Conservation (phyloP, 2,797 vertebrate species). For the Rousettus madagascariensis region DNA sequence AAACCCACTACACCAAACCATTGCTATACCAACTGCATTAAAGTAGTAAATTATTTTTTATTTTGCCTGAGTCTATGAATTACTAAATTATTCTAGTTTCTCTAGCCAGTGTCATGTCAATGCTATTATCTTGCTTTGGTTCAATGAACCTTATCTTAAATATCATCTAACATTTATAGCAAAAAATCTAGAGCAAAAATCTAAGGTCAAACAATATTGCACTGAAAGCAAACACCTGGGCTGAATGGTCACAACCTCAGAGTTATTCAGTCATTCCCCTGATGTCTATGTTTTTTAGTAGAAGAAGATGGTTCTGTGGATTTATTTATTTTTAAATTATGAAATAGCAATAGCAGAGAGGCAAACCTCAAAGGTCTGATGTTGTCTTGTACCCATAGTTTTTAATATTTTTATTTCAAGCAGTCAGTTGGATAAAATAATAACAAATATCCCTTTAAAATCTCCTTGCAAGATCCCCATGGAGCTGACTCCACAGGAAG, state of each 20-base stretch:
- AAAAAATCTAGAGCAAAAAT: background rate
- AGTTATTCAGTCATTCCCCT: background rate
- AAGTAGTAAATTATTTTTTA: conserved; percentile 23
- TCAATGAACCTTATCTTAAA: background rate
- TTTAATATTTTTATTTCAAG: conserved; percentile 6
- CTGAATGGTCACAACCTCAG: background rate
- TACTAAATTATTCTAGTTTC: background rate
- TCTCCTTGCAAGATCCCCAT: background rate
- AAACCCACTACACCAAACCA: background rate
- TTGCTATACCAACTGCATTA: background rate
- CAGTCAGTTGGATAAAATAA: conserved; percentile 1
- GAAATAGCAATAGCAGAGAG: background rate
- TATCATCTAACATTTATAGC: background rate
- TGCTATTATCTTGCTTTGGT: background rate
- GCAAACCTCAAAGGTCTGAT: background rate
- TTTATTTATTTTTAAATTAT: conserved; percentile 51
- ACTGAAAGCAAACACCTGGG: background rate
- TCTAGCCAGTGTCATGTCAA: background rate
- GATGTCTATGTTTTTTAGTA: background rate
- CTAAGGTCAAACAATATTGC: background rate
- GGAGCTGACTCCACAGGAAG: background rate
- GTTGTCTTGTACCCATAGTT: background rate
- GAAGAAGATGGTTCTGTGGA: background rate
- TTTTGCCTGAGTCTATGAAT: background rate
- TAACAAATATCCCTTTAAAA: background rate